Evolutionary conservation across 2,113 vertebrate species (phyloP).

Genomic region (Engraulis encrasicolus): DNA sequence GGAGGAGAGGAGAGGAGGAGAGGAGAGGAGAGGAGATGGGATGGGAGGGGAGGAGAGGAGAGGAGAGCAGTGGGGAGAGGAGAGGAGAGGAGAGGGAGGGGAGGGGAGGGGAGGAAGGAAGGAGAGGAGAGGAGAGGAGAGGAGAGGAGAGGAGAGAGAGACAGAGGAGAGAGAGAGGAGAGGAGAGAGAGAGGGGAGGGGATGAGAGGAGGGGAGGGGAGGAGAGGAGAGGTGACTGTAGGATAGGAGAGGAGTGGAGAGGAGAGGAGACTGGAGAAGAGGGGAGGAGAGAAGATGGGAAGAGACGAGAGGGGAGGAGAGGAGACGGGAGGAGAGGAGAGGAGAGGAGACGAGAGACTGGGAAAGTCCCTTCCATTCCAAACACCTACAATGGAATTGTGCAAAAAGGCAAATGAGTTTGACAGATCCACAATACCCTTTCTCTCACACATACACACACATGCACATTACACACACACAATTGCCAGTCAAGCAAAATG

Average conservation of each 20-base stretch:
- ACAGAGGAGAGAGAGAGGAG: not conserved
- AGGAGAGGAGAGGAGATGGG: too few species aligned
- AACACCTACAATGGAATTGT: slow-evolving; percentile 10
- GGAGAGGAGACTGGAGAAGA: too few species aligned
- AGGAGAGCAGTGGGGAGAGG: not conserved
- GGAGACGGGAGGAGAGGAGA: not conserved
- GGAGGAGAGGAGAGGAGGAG: too few species aligned
- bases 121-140: not conserved
- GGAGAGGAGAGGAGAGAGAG: not conserved
- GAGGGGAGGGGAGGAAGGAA: too few species aligned
- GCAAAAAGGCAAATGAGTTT: slow-evolving; percentile 15
- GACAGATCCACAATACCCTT: not conserved
- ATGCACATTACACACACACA: not conserved
- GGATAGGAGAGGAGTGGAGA: too few species aligned
- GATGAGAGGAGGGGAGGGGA: too few species aligned
- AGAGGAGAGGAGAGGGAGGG: not conserved
- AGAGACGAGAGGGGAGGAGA: not conserved
- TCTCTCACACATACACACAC: not conserved
- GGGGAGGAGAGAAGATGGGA: too few species aligned
- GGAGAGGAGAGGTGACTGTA: too few species aligned
- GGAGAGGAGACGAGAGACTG: not conserved
- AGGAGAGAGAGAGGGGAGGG: not conserved
- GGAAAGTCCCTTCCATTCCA: not conserved
- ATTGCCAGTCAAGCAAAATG: not conserved
- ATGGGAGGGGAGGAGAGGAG: not conserved